Conservation (phyloP, 1,140 invertebrate genomes). For the Trachymyrmex septentrionalis region DNA sequence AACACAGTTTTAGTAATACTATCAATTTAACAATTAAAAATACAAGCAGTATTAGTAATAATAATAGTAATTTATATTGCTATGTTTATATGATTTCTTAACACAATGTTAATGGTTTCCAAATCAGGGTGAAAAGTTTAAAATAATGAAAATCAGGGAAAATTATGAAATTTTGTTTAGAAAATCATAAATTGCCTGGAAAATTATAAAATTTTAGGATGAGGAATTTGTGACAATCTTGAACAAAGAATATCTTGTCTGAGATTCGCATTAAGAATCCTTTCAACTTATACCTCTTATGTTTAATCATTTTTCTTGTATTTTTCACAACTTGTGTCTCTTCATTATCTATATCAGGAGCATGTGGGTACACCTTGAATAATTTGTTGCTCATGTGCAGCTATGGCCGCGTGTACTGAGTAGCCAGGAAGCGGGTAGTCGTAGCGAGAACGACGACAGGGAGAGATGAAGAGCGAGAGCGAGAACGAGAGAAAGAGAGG, state of each 20-base stretch:
- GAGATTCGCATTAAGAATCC: not conserved
- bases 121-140: no score
- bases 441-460: not conserved
- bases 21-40: no score
- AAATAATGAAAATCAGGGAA: no score
- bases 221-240: no score
- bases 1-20: no score
- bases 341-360: not conserved
- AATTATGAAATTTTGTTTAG: no score
- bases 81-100: no score
- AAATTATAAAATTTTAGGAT: no score
- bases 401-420: not conserved
- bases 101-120: no score
- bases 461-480: not conserved
- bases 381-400: constrained; percentile 39
- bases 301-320: not conserved
- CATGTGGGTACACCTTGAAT: not conserved
- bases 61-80: no score
- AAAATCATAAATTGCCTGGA: no score
- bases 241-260: not conserved
- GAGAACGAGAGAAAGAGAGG: constrained; percentile 43
- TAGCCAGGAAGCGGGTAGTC: constrained; percentile 32
- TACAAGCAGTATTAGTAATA: no score
- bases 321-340: not conserved
- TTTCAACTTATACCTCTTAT: not conserved